A percentile compares a stretch with the other conserved stretches of the same genome.
Conservation (phyloP, 1,140 invertebrate genomes). For the Ctenoplectra terminalis region DNA sequence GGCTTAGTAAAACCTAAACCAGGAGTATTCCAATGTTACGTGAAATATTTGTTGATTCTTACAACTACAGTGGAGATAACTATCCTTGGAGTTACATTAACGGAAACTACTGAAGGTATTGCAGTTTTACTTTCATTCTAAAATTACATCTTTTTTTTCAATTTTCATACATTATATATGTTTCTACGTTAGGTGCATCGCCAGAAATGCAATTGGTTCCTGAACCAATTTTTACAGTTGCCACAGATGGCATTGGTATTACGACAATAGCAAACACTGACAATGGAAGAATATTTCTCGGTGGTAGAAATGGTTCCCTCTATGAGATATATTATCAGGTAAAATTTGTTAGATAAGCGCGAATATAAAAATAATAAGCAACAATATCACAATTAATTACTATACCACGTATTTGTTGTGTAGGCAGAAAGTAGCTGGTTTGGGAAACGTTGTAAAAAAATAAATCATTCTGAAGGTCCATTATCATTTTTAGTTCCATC, state of each 20-base stretch:
- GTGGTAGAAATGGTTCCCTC: conserved; percentile 96
- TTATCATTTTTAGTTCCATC: conserved; percentile 95
- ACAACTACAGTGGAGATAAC: conserved; percentile 97
- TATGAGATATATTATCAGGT: conserved; percentile 98
- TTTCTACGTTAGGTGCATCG: conserved; percentile 77
- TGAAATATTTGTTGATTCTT: conserved; percentile 95
- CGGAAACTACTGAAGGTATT: conserved; percentile 82
- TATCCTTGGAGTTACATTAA: conserved; percentile 91
- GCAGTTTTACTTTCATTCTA: conserved; percentile 27
- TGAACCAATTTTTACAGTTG: conserved; percentile 95
- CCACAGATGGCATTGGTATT: conserved; percentile 95
- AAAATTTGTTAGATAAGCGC: conserved; percentile 41
- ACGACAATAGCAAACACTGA: conserved; percentile 91
- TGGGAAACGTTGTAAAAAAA: conserved; percentile 96
- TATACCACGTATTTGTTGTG: conserved; percentile 64
- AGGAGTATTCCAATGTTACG: conserved; percentile 94
- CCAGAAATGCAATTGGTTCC: conserved; percentile 96
- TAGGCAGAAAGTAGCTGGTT: conserved; percentile 95
- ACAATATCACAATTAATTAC: background rate
- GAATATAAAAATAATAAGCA: background rate
- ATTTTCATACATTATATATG: conserved; percentile 19
- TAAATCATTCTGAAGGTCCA: conserved; percentile 95
- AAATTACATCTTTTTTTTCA: conserved; percentile 20
- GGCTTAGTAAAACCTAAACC: conserved; percentile 93
- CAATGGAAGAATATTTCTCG: conserved; percentile 96